Conservation (phyloP, 2,888 invertebrate species). For the Amphipoea lucens region DNA sequence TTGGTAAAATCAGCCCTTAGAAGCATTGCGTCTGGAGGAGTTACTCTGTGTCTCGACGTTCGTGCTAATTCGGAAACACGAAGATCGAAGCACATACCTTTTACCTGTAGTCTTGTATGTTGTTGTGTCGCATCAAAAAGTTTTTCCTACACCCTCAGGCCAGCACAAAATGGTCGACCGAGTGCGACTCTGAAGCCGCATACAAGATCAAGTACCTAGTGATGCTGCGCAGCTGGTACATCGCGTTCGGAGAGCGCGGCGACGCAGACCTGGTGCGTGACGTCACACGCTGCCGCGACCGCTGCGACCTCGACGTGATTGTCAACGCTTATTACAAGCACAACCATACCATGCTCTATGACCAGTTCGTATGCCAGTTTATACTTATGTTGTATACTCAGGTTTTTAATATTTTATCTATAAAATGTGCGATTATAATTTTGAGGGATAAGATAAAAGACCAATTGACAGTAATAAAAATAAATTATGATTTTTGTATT, state of each 20-base stretch:
- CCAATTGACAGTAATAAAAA: not conserved
- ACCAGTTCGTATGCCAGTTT: slow-evolving; percentile 75
- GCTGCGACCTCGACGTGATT: slow-evolving; percentile 75
- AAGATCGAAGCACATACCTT: not conserved
- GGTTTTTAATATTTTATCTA: too few species aligned
- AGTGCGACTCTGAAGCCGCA: slow-evolving; percentile 12
- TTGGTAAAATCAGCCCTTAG: not conserved
- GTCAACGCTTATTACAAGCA: slow-evolving; percentile 76
- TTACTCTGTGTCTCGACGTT: not conserved
- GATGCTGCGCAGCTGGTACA: slow-evolving; percentile 70
- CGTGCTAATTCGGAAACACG: not conserved
- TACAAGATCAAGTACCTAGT: slow-evolving; percentile 60
- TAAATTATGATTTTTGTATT: not conserved
- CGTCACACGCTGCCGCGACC: slow-evolving; percentile 44
- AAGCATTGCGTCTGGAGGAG: not conserved
- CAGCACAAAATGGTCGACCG: slow-evolving; percentile 16
- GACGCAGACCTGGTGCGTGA: slow-evolving; percentile 38
- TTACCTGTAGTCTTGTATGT: not conserved
- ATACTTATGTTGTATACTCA: not conserved
- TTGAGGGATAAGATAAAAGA: not conserved
- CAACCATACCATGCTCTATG: slow-evolving; percentile 83
- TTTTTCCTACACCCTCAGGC: slow-evolving; percentile 47
- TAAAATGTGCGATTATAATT: not conserved
- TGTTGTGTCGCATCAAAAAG: not conserved
- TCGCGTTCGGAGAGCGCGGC: slow-evolving; percentile 48